phyloP scores from a whole-genome alignment of 2,797 vertebrate genomes.

The Acanthiza pusilla region DNA sequence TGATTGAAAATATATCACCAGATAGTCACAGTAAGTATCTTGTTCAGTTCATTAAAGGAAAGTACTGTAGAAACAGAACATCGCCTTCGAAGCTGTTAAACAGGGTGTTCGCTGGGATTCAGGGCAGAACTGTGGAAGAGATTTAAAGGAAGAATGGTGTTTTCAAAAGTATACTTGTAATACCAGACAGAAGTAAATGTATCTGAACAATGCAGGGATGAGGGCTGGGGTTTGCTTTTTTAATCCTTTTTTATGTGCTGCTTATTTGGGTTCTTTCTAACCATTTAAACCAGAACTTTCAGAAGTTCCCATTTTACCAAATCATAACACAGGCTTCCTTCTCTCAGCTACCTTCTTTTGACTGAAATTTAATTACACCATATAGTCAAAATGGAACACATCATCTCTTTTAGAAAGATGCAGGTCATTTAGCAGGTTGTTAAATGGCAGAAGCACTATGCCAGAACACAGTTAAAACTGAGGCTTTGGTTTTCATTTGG shows the following conservation, averaged over 20 bases:
- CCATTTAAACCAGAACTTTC: neutral
- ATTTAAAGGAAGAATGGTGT: slow-evolving; percentile 59
- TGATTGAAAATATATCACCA: slow-evolving; percentile 16
- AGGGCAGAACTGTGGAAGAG: slow-evolving; percentile 54
- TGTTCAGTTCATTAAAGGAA: slow-evolving; percentile 49
- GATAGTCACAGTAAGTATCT: slow-evolving; percentile 18
- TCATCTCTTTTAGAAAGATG: neutral
- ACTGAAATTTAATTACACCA: neutral
- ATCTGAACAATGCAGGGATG: neutral
- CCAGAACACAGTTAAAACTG: neutral
- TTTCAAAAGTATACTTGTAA: slow-evolving; percentile 11
- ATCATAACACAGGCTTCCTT: neutral
- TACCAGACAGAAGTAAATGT: slow-evolving; percentile 37
- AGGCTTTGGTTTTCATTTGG: neutral
- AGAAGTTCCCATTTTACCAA: neutral
- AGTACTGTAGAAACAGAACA: slow-evolving; percentile 52
- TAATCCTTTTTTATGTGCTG: neutral
- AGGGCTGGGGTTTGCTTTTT: neutral
- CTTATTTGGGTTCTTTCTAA: neutral
- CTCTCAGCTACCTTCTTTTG: neutral
- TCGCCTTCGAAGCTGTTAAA: slow-evolving; percentile 53
- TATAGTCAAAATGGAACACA: neutral
- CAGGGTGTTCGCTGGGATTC: slow-evolving; percentile 43
- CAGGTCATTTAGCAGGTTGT: neutral
- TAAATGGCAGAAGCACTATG: neutral